Evolutionary conservation across 2,888 invertebrate species (phyloP).

Genomic region (Aleiodes alternator): DNA sequence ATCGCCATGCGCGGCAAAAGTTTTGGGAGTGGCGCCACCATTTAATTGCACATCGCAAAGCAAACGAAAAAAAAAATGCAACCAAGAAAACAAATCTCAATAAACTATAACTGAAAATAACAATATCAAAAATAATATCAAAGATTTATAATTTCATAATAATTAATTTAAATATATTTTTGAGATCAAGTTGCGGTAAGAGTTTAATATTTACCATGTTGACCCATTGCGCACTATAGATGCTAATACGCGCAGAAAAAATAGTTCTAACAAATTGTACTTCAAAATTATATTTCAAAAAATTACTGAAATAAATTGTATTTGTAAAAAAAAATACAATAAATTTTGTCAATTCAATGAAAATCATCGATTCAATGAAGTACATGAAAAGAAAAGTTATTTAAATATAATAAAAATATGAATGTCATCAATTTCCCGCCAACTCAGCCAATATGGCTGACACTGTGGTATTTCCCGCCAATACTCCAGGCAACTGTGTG

Average conservation of each 20-base stretch:
- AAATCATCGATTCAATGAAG: no score
- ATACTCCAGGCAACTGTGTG: conserved; percentile 32
- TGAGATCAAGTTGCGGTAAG: neutral
- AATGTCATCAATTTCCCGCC: conserved; percentile 51
- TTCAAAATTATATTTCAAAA: no score
- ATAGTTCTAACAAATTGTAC: neutral
- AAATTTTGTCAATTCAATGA: no score
- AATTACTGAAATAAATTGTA: no score
- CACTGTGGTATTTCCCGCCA: conserved; percentile 48
- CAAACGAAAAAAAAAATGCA: neutral
- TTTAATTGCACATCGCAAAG: neutral
- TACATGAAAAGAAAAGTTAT: no score
- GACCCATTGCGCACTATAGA: neutral
- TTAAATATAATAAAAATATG: neutral
- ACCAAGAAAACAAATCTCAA: neutral
- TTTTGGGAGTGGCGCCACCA: conserved; percentile 7
- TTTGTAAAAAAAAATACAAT: no score
- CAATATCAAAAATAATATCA: no score
- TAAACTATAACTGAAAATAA: neutral
- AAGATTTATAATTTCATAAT: no score
- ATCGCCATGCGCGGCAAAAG: no score
- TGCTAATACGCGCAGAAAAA: conserved; percentile 18
- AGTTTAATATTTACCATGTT: neutral
- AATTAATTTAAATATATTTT: neutral
- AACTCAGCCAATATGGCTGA: conserved; percentile 54